phyloP scores from a whole-genome alignment of 2,797 vertebrate species.

The Cryptoprocta ferox region DNA sequence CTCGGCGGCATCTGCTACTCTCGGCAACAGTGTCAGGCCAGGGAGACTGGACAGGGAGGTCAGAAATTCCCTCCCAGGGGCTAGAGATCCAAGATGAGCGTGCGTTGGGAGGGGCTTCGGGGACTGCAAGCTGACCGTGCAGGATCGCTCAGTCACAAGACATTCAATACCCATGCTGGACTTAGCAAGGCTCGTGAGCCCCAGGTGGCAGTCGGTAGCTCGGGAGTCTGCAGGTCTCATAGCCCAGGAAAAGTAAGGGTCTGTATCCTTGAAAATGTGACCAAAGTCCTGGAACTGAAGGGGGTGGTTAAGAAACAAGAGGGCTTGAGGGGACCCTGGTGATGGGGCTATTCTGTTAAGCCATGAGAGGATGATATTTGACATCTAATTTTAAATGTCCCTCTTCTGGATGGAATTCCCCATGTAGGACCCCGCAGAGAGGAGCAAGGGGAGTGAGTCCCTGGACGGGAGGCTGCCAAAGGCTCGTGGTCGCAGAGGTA shows the following conservation, averaged over 20 bases:
- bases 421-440: background rate
- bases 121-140: background rate
- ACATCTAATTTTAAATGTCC: background rate
- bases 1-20: background rate
- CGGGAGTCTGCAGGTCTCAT: fast-evolving
- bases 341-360: background rate
- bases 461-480: background rate
- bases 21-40: background rate
- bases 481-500: background rate
- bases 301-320: background rate
- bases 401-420: background rate
- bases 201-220: background rate
- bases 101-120: fast-evolving
- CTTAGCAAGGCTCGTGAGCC: background rate
- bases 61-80: background rate
- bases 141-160: background rate
- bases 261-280: background rate
- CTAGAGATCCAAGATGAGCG: fast-evolving
- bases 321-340: background rate
- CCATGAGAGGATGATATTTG: background rate
- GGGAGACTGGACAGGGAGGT: background rate
- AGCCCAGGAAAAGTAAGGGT: background rate
- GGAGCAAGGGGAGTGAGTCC: background rate
- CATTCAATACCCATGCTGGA: background rate
- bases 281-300: background rate